phyloP scores from a whole-genome alignment of 2,888 invertebrate species.

The Uloborus plumipes region DNA sequence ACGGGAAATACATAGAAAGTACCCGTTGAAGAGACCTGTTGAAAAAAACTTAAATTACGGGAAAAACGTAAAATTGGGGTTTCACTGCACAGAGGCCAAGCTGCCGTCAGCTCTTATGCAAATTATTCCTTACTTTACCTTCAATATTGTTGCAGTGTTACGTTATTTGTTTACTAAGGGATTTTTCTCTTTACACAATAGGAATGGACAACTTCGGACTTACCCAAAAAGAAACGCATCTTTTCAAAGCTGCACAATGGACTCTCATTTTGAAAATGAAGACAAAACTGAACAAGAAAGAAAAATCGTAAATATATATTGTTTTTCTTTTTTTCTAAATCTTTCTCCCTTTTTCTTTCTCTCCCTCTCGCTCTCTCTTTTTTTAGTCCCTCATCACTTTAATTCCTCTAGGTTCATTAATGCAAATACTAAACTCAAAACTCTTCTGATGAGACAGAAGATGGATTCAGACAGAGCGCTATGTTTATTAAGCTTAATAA shows the following conservation, averaged over 20 bases:
- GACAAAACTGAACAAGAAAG: slow-evolving; percentile 22
- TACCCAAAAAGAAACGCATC: slow-evolving; percentile 3
- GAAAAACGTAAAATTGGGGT: no score
- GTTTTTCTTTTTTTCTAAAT: slow-evolving; percentile 3
- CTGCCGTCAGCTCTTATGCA: no score
- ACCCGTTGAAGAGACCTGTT: no score
- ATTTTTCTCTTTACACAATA: no score
- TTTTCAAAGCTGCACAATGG: slow-evolving; percentile 10
- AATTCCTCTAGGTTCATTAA: slow-evolving; percentile 22
- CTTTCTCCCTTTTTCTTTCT: slow-evolving; percentile 9
- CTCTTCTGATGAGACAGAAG: not conserved
- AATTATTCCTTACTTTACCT: no score
- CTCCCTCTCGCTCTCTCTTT: slow-evolving; percentile 4
- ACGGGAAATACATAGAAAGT: no score
- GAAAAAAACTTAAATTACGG: no score
- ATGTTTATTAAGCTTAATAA: slow-evolving; percentile 50
- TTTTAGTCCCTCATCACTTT: slow-evolving; percentile 7
- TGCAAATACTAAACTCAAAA: slow-evolving; percentile 13
- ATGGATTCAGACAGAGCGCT: not conserved
- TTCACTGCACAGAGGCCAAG: no score
- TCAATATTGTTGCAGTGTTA: no score
- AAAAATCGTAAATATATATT: slow-evolving; percentile 29
- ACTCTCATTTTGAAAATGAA: slow-evolving; percentile 17
- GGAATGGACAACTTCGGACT: slow-evolving; percentile 9
- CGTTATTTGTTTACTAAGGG: no score